Evolutionary conservation across 2,888 invertebrate species (phyloP).

Genomic region (Microdon myrmicae): DNA sequence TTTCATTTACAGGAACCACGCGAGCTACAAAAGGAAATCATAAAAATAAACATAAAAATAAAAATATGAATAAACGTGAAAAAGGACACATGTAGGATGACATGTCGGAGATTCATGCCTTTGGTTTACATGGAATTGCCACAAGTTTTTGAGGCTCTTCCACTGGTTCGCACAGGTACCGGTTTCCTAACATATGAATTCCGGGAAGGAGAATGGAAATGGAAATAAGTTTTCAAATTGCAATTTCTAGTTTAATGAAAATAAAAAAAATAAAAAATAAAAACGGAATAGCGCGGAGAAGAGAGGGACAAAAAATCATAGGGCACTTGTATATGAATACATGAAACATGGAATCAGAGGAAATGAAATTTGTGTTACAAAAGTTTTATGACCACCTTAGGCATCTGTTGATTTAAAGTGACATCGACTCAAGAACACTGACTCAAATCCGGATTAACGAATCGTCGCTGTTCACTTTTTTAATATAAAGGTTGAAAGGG

Average conservation of each 20-base stretch:
- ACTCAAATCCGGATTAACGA: no score
- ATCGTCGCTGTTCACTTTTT: no score
- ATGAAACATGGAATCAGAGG: slow-evolving; percentile 43
- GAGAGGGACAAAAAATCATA: slow-evolving; percentile 19
- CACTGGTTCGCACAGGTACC: slow-evolving; percentile 28
- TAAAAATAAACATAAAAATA: no score
- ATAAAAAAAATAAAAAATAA: slow-evolving; percentile 16
- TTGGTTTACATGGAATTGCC: slow-evolving; percentile 38
- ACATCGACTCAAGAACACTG: no score
- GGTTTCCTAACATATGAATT: no score
- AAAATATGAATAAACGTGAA: no score
- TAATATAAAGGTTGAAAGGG: no score
- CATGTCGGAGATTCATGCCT: slow-evolving; percentile 31
- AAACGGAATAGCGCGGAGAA: no score
- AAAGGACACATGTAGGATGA: slow-evolving; percentile 35
- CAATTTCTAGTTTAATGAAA: slow-evolving; percentile 50
- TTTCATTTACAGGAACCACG: slow-evolving; percentile 32
- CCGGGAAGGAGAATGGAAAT: slow-evolving; percentile 32
- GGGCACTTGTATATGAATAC: slow-evolving; percentile 40
- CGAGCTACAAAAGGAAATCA: no score
- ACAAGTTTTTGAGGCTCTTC: slow-evolving; percentile 29
- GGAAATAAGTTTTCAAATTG: slow-evolving; percentile 52
- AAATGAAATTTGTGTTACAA: slow-evolving; percentile 46
- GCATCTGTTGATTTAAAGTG: slow-evolving; percentile 37
- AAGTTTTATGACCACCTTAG: slow-evolving; percentile 42